Base-by-base conservation (phyloP, 2,797 vertebrate species). In the Hydrocynus forskahlii region DNA sequence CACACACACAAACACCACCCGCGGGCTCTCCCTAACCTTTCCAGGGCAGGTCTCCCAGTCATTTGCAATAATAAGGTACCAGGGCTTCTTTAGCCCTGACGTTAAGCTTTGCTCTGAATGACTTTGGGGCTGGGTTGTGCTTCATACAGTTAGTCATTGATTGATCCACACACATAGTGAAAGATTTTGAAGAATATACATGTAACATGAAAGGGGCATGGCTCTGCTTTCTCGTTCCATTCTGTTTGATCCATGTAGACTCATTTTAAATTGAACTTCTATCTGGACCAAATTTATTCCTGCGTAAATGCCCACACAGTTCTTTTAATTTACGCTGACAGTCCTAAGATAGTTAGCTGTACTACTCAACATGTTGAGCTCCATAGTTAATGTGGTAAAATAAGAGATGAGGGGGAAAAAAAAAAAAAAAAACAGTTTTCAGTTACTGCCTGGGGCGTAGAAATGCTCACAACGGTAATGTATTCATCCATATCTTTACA, bases 51-150 rank as follows among this genome's bases (percentile, higher is more conserved):
- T 95, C 94, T 96, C 89, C 93, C 94, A 95, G 95, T 94, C 94
- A 90, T 95, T 95, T 93, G 93, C 94, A 95, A 94, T 95, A 96
- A 96, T 95, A 95, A 95, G 94, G 95, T 96, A 94, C 94, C 94
- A 94, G 69, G 78, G 78, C 23, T 75, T 82, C 70, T 59, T 54
- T 76, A 69, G 93, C 91, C 89, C 90, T 92, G 13, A 45, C 14
- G 59, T 63, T 92, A 89, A 92, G 95, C 95, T 95, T n/a, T 93
- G 92, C 93, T 93, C 94, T 95, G 91, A 82, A 87, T 92, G 87
- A 91, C 91, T 92, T 94, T 94, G 92, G 93, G 93, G 94, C 64
- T 43, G 64, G 93, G 93, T 92, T 93, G 94, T 92, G 92, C 87
- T 62, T 14, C n/a, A 21, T 64, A 23, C 54, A 88, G 79, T n/a